Conservation (phyloP, 2,113 vertebrate species). For the Genyomyrus donnyi region DNA sequence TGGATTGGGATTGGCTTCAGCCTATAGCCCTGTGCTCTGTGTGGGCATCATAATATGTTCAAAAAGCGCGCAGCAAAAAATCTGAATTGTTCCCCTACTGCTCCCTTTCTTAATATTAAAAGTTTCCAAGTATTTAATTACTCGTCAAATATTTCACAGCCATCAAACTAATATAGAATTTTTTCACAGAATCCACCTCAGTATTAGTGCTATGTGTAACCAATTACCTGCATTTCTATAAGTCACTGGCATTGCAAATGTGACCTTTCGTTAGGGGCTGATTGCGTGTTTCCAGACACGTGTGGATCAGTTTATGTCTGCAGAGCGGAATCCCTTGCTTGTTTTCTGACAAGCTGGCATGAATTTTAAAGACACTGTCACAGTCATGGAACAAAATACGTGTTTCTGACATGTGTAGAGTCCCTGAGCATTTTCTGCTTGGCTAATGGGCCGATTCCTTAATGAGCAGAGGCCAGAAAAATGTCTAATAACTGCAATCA, state of each 20-base stretch:
- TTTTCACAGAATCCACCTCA: conserved; percentile 59
- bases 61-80: conserved; percentile 25
- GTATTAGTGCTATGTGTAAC: conserved; percentile 73
- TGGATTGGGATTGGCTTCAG: not conserved
- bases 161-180: conserved; percentile 56
- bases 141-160: conserved; percentile 73
- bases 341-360: conserved; percentile 68
- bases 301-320: conserved; percentile 52
- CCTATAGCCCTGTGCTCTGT: too few relatives aligned
- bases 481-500: conserved; percentile 35
- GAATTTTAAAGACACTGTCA: conserved; percentile 78
- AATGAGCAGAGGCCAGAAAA: conserved; percentile 77
- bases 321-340: conserved; percentile 46
- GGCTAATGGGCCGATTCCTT: conserved; percentile 66
- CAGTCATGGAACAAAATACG: conserved; percentile 74
- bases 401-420: conserved; percentile 68
- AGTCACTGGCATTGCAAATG: conserved; percentile 92
- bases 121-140: conserved; percentile 77
- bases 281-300: conserved; percentile 76
- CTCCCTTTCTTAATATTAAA: conserved; percentile 42
- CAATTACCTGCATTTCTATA: conserved; percentile 84
- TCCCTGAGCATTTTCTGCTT: conserved; percentile 61
- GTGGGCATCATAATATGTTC: conserved; percentile 9
- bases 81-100: conserved; percentile 25
- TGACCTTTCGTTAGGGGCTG: conserved; percentile 92